phyloP scores from a whole-genome alignment of 1,140 invertebrate species.

The Thalassaphorura encarpata region DNA sequence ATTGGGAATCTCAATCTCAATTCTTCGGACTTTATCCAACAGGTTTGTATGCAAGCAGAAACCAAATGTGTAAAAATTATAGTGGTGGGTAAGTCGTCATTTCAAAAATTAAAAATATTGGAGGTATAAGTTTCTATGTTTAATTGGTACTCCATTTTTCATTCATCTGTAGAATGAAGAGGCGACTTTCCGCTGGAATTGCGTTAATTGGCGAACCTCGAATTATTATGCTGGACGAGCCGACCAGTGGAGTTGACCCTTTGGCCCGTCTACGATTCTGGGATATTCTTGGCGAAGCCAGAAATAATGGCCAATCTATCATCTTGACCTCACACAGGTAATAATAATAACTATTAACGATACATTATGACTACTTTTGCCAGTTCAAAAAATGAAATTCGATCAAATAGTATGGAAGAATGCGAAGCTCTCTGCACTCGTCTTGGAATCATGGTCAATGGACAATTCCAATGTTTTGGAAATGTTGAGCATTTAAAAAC shows the following conservation, averaged over 20 bases:
- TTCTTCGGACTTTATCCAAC: too few species aligned
- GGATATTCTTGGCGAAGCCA: slow-evolving; percentile 34
- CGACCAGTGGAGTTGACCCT: slow-evolving; percentile 45
- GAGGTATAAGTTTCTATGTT: too few species aligned
- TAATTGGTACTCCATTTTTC: too few species aligned
- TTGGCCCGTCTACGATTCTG: slow-evolving; percentile 38
- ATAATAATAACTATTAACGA: too few species aligned
- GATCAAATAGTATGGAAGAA: slow-evolving; percentile 42
- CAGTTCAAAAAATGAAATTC: background rate
- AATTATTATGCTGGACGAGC: slow-evolving; percentile 50
- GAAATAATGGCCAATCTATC: slow-evolving; percentile 28
- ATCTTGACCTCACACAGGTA: slow-evolving; percentile 33
- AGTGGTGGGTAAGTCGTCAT: too few species aligned
- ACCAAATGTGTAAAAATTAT: background rate
- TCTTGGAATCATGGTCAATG: slow-evolving; percentile 54
- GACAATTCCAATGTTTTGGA: slow-evolving; percentile 53
- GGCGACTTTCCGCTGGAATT: slow-evolving; percentile 51
- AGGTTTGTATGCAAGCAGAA: background rate
- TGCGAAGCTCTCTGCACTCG: slow-evolving; percentile 43
- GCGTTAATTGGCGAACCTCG: slow-evolving; percentile 52
- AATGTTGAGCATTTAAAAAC: slow-evolving; percentile 44
- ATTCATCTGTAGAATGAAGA: slow-evolving; percentile 48
- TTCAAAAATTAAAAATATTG: too few species aligned
- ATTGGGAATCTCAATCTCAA: too few species aligned
- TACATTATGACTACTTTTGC: slow-evolving; percentile 23